phyloP scores from a whole-genome alignment of 2,797 vertebrate species.

The Cynopterus sphinx region DNA sequence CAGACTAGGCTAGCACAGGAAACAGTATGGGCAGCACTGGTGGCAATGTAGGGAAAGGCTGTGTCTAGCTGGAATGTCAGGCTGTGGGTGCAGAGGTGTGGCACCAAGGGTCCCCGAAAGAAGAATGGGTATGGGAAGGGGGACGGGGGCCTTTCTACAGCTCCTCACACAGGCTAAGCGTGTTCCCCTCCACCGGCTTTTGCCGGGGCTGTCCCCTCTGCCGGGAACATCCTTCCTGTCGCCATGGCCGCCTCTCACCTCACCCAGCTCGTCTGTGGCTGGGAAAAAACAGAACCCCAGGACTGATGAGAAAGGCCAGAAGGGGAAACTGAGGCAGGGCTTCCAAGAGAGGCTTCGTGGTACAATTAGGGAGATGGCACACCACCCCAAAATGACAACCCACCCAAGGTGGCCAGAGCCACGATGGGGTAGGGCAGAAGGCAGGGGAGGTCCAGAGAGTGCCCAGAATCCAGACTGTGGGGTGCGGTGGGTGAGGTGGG shows the following conservation, averaged over 20 bases:
- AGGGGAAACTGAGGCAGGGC: background rate
- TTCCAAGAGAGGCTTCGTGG: background rate
- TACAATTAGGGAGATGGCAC: background rate
- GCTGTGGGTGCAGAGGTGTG: background rate
- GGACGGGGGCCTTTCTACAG: background rate
- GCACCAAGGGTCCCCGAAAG: background rate
- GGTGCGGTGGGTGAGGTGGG: background rate
- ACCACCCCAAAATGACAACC: background rate
- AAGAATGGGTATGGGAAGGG: accelerated
- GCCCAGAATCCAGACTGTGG: no score
- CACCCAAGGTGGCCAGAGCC: background rate
- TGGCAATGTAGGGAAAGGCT: background rate
- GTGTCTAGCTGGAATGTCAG: background rate
- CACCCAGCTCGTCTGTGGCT: background rate
- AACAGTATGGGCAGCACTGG: accelerated
- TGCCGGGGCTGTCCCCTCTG: background rate
- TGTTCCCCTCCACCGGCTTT: accelerated
- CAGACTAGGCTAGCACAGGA: background rate
- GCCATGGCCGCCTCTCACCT: accelerated
- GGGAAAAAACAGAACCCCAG: background rate
- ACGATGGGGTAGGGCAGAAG: accelerated
- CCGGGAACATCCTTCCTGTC: no score
- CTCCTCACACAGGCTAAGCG: accelerated
- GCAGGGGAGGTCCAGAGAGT: accelerated
- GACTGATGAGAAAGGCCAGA: background rate